Evolutionary conservation across 2,797 vertebrate genomes (phyloP).

Genomic region (Discoglossus pictus): DNA sequence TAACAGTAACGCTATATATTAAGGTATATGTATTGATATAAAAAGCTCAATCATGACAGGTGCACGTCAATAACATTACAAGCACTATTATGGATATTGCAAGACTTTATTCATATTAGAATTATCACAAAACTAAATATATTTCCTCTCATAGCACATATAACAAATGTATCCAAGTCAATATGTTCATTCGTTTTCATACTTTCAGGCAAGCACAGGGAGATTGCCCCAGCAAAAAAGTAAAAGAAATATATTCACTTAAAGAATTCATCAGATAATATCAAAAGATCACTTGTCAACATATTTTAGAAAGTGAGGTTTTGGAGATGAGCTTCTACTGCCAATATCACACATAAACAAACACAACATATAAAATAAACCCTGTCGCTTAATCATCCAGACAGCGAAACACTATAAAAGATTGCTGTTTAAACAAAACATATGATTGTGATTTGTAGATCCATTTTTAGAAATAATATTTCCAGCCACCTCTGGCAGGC

Average conservation of each 20-base stretch:
- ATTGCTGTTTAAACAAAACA: conserved; percentile 65
- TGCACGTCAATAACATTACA: no score
- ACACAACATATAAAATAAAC: conserved; percentile 55
- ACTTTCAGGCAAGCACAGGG: conserved; percentile 55
- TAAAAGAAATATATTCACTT: conserved; percentile 61
- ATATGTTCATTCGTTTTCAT: conserved; percentile 59
- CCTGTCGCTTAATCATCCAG: conserved; percentile 65
- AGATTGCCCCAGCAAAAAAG: conserved; percentile 56
- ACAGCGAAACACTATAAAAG: conserved; percentile 57
- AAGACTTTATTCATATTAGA: conserved; percentile 7
- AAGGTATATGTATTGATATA: no score
- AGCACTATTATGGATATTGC: no score
- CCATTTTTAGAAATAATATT: conserved; percentile 68
- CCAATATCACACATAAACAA: conserved; percentile 46
- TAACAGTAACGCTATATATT: no score
- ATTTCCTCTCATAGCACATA: conserved; percentile 54
- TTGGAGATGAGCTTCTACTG: conserved; percentile 41
- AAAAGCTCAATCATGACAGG: no score
- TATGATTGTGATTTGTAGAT: conserved; percentile 63
- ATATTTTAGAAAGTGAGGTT: conserved; percentile 57
- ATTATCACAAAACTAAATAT: conserved; percentile 13
- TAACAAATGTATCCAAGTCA: conserved; percentile 56
- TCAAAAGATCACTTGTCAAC: conserved; percentile 60
- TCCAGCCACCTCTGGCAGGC: conserved; percentile 60
- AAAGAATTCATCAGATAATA: conserved; percentile 64